Evolutionary conservation across 2,888 invertebrate species (phyloP), one percentile per base, ranked within the genome.

Genomic region (Pristionchus entomophagus): DNA sequence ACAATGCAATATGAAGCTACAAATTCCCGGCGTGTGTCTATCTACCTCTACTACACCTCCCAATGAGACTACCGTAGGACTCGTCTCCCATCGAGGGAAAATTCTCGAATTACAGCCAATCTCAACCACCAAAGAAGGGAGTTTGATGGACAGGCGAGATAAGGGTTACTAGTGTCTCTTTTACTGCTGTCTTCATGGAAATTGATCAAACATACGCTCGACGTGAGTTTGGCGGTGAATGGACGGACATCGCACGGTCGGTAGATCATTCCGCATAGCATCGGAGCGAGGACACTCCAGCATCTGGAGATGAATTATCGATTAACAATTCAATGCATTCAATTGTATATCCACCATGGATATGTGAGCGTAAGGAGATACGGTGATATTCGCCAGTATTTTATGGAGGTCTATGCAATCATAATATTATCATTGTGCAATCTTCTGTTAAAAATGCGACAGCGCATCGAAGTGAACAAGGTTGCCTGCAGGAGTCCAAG

Each of bases 241-340:
- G 22, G 22, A n/a, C 26, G 35, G 0, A 35, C 35, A 6, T 49
- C 56, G 41, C 81, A 81, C n/a, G 81, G 81, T 6, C 81, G 81
- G 26, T 81, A 81, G 56, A 81, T 35, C 12, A 81, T 56, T 2
- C 38, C 81, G 38, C 81, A 81, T 38, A 81, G 17, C 53, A 56
- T 32, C 32, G 81, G 81, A 3, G 56, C 81, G 81, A 81, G 81
- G 12, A 35, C 17, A 12, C 35, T 38, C 81, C 81, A 81, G 56
- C 81, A 81, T n/a, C 81, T 81, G 73, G 12, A 14, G 22, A 41
- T 73, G 10, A 77, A 12, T 49, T 49, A 19, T n/a, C 4, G 35
- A 69, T 69, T 35, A 10, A 17, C 14, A 38, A 56, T 17, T 6
- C 32, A 2, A 22, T 62, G 29, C 32, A 22, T 22, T 62, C n/a